Evolutionary conservation across 2,888 invertebrate genomes (phyloP), one percentile per base, ranked within the genome.

Genomic region (Ditylenchus weischeri): DNA sequence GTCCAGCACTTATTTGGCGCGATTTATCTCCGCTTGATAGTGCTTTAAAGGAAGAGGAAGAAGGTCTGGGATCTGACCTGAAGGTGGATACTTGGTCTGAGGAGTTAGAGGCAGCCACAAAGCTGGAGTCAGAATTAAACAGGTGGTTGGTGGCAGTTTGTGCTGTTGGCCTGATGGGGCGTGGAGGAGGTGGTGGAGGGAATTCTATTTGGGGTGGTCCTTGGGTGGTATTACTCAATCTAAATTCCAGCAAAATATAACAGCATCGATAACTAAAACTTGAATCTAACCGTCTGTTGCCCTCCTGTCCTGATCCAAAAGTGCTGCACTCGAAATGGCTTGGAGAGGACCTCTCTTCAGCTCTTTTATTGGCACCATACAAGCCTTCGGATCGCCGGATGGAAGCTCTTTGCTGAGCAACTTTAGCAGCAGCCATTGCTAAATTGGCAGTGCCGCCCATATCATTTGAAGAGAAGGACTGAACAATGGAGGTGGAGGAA

Each of bases 131-230:
- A 15, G 59, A 19, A 19, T 36, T 35, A 21, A 35, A 35, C 23
- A 36, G 59, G 36, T 38, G 36, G 54, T 54, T 54, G 21, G 29
- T 29, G 54, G 54, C 54, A 29, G 54, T 54, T 54, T n/a, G 62
- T 48, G 62, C 48, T 38, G 47, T n/a, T 48, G 59, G 59, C 8
- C 62, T n/a, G 49, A 19, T 48, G 48, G 47, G 62, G n/a, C 75
- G 65, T 59, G 75, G 50, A 18, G 73, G 69, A 13, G 75, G 77
- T 10, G 74, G 75, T 3, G 76, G 73, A 50, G 74, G 70, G 54
- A 74, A 74, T 47, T 76, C 75, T 50, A 71, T 57, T 57, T 73
- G 58, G 15, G 72, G 72, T 8, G 73, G 68, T 11, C 49, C 73
- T 48, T 50, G 57, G 23, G 48, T 23, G n/a, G 58, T 36, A n/a